A percentile compares a stretch with the other conserved stretches of the same genome.
These are phyloP conservation scores for Rachycentron canadum DNA, from an alignment of 2,797 vertebrate genomes.

Conservation along the genomic window DNA sequence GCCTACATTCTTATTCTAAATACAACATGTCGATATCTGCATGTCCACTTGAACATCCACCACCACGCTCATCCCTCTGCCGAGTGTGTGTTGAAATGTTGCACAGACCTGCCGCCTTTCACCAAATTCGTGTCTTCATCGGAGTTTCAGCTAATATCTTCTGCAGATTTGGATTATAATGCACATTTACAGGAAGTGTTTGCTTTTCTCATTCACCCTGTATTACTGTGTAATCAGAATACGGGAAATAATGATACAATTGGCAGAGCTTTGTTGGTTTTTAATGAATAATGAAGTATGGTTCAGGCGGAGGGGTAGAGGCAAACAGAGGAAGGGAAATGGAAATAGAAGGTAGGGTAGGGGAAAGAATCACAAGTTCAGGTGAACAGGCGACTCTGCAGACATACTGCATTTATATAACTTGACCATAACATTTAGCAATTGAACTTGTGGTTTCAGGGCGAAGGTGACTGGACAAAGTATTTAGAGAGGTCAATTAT, in stretches of 20 bases:
- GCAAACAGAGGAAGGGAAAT: not conserved
- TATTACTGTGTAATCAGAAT: conserved; percentile 16
- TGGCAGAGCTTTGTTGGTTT: conserved; percentile 24
- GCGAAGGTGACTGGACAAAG: not conserved
- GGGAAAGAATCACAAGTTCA: not conserved
- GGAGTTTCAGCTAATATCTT: conserved; percentile 20
- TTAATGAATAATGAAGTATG: conserved; percentile 26
- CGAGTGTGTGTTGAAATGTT: not conserved
- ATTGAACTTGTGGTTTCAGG: not conserved
- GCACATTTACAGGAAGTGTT: conserved; percentile 15
- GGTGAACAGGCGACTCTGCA: not conserved
- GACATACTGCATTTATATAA: not conserved
- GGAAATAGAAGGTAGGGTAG: not conserved
- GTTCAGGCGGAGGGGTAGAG: not conserved
- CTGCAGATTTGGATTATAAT: conserved; percentile 27
- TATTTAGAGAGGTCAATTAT: not conserved
- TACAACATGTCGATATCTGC: not conserved
- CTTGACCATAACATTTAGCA: not conserved
- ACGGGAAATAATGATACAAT: conserved; percentile 29
- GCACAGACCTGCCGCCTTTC: conserved; percentile 2
- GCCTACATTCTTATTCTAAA: not conserved
- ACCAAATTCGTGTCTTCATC: conserved; percentile 39
- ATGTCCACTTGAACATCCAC: not conserved
- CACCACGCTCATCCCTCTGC: not conserved
- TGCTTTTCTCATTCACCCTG: conserved; percentile 17